phyloP scores from a whole-genome alignment of 2,888 invertebrate species.

The Cistogaster globosa region DNA sequence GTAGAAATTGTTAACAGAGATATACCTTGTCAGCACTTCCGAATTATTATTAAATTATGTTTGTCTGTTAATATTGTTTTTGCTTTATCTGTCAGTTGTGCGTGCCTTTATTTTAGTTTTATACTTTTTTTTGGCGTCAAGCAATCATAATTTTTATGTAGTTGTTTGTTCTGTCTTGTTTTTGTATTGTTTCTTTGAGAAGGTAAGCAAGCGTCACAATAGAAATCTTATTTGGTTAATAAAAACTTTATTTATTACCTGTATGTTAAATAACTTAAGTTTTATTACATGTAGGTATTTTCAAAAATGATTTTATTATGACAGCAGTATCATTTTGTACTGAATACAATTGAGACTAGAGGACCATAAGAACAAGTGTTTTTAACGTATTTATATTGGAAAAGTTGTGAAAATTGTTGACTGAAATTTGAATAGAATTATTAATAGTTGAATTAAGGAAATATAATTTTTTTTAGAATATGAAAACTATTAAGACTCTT shows the following conservation, averaged over 20 bases:
- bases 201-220: not conserved
- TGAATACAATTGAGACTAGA: too few relatives aligned
- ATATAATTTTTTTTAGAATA: too few relatives aligned
- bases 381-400: too few relatives aligned
- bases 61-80: slow-evolving; percentile 40
- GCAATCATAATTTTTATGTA: slow-evolving; percentile 20
- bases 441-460: too few relatives aligned
- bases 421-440: too few relatives aligned
- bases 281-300: slow-evolving; percentile 46
- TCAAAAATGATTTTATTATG: slow-evolving; percentile 59
- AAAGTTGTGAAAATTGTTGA: too few relatives aligned
- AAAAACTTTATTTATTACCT: slow-evolving; percentile 61
- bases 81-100: slow-evolving; percentile 14
- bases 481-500: too few relatives aligned
- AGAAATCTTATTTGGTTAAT: slow-evolving; percentile 26
- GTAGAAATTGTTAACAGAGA: slow-evolving; percentile 56
- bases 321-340: slow-evolving; percentile 9
- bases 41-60: slow-evolving; percentile 70
- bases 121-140: slow-evolving; percentile 39
- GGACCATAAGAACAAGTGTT: too few relatives aligned
- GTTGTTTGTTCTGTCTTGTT: slow-evolving; percentile 23
- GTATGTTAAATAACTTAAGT: slow-evolving; percentile 40
- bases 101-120: slow-evolving; percentile 7
- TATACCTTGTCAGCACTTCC: slow-evolving; percentile 70
- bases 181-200: not conserved